Evolutionary conservation across 2,888 invertebrate genomes (phyloP), one percentile per base, ranked within the genome.

Genomic region (Altica lythri): DNA sequence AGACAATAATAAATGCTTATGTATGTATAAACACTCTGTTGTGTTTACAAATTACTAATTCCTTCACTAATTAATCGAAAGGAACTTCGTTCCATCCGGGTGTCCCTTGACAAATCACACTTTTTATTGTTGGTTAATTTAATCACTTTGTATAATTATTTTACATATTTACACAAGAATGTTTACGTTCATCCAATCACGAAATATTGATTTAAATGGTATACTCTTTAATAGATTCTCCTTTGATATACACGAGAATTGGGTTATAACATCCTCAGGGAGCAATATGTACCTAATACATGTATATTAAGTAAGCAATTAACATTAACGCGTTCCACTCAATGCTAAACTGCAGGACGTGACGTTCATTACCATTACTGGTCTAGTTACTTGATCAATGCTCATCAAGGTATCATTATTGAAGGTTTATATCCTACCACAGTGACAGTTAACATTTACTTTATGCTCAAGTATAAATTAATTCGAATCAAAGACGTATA

Each of bases 221-320:
- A n/a, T n/a, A n/a, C n/a, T n/a, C n/a, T n/a, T n/a, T n/a, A 34
- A 30, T 5, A 18, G 30, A 44, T 32, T 14, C 10, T 16, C 19
- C 53, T 48, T 38, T 44, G 48, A 54, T 54, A 35, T 17, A 19
- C n/a, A 37, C n/a, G 40, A 10, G 22, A 40, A 40, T 40, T 40
- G 12, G 44, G 45, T 54, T 47, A 49, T n/a, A 25, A 4, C 30
- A 14, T 29, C 44, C 54, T 37, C 49, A n/a, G 22, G 27, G 49
- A 49, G 17, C 18, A 37, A 43, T 38, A 44, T 49, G 13, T 44
- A 38, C 25, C 49, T 49, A 54, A 54, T 49, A 32, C 54, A 49
- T 37, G 40, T 49, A 45, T 44, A 49, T 49, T 49, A 38, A 54
- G 40, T 54, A 44, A 45, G 48, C 49, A 49, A 45, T 53, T 54